A percentile compares a stretch with the other conserved stretches of the same genome.
phyloP scores from a whole-genome alignment of 1,140 invertebrate genomes.

The Caenorhabditis latens region DNA sequence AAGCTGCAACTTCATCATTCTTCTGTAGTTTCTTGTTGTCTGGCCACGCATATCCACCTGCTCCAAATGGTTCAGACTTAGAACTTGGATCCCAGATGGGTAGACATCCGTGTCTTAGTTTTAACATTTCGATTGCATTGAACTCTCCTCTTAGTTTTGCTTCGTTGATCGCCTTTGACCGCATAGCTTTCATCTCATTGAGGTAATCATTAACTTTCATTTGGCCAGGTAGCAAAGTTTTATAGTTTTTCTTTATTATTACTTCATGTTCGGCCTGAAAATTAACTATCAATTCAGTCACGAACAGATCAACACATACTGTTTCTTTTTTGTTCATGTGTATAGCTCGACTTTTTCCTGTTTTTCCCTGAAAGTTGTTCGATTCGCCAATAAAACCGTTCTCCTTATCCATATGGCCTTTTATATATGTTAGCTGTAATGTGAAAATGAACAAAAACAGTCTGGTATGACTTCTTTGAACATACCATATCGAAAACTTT shows the following conservation, averaged over 20 bases:
- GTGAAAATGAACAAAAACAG: too few species aligned
- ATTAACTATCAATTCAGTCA: too few species aligned
- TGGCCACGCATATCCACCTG: not conserved
- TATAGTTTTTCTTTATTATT: too few species aligned
- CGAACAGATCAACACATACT: not conserved
- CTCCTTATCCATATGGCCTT: not conserved
- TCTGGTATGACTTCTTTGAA: too few species aligned
- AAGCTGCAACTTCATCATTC: slow-evolving; percentile 16
- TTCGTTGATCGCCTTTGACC: not conserved
- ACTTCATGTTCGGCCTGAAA: too few species aligned
- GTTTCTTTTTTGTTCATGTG: slow-evolving; percentile 9
- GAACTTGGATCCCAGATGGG: not conserved
- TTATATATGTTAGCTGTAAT: not conserved
- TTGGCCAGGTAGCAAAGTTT: too few species aligned
- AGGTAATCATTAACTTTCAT: not conserved
- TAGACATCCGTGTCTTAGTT: not conserved
- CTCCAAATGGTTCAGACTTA: not conserved
- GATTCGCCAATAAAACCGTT: too few species aligned
- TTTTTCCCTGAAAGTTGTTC: not conserved
- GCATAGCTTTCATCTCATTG: not conserved
- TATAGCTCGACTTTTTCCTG: not conserved
- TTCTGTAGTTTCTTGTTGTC: not conserved
- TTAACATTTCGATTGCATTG: not conserved
- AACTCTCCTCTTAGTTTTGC: not conserved
- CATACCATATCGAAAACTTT: too few species aligned